These are phyloP conservation scores for Plebejus anna DNA, from an alignment of 2,888 invertebrate genomes.

Conservation along the genomic window DNA sequence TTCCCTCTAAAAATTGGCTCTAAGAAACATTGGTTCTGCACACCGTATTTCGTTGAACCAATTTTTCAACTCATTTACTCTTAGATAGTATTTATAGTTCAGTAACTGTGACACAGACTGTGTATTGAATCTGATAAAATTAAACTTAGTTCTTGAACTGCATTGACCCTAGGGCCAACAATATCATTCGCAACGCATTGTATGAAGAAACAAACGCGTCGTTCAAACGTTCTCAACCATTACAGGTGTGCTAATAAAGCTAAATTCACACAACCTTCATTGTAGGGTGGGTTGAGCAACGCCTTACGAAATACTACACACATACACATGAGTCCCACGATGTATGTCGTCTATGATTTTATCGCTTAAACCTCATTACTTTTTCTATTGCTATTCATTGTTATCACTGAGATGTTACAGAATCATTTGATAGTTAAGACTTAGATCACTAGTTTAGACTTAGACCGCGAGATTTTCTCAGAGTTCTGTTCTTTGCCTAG, in stretches of 20 bases:
- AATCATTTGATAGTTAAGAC: background rate
- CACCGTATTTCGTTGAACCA: too few species aligned
- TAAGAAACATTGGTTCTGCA: too few species aligned
- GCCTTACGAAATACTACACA: slow-evolving; percentile 50
- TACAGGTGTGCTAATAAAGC: slow-evolving; percentile 28
- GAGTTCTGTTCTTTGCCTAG: too few species aligned
- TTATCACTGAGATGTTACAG: background rate
- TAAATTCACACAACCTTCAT: slow-evolving; percentile 34
- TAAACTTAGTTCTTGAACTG: background rate
- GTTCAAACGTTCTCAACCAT: slow-evolving; percentile 27
- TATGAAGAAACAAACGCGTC: slow-evolving; percentile 26
- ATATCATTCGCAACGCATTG: slow-evolving; percentile 22
- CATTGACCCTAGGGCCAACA: background rate
- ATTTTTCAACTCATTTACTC: background rate
- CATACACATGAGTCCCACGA: slow-evolving; percentile 50
- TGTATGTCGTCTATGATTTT: slow-evolving; percentile 44
- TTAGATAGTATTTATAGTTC: background rate
- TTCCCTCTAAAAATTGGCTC: too few species aligned
- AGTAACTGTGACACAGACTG: too few species aligned
- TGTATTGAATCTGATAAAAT: background rate
- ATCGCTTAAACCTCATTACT: slow-evolving; percentile 45
- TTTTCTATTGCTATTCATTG: slow-evolving; percentile 2
- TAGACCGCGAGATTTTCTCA: too few species aligned
- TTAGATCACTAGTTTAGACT: background rate
- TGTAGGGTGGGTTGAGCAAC: slow-evolving; percentile 43